Evolutionary conservation across 1,140 invertebrate species (phyloP).

Genomic region (Ceratina calcarata): DNA sequence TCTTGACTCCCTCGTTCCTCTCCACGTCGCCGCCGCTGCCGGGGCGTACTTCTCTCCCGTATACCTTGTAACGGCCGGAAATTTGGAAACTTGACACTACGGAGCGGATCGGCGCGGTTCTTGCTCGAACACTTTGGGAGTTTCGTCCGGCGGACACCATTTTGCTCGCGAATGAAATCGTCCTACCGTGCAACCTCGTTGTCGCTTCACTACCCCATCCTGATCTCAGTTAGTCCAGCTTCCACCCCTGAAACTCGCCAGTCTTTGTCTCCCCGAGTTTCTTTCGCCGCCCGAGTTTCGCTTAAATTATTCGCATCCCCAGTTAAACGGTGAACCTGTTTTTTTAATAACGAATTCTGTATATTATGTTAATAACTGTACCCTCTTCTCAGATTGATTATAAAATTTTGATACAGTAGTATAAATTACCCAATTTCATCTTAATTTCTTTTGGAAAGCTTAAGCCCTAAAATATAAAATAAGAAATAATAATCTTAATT

Average conservation of each 20-base stretch:
- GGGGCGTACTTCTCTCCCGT: conserved; percentile 14
- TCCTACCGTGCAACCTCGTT: conserved; percentile 44
- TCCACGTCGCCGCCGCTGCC: neutral
- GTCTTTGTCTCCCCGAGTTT: conserved; percentile 8
- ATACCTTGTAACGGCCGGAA: conserved; percentile 60
- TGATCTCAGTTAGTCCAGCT: neutral
- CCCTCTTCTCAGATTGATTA: too few species aligned
- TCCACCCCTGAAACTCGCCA: neutral
- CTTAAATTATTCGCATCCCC: conserved; percentile 7
- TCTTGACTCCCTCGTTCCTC: conserved; percentile 38
- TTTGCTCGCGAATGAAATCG: conserved; percentile 51
- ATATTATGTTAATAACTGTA: too few species aligned
- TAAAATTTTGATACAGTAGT: too few species aligned
- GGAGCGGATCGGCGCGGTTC: conserved; percentile 49
- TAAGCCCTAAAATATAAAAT: too few species aligned
- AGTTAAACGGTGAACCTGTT: neutral
- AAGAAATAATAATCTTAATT: too few species aligned
- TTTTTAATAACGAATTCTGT: too few species aligned
- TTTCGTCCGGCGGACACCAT: conserved; percentile 53
- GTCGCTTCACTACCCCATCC: conserved; percentile 26
- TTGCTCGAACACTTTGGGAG: conserved; percentile 54
- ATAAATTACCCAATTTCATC: too few species aligned
- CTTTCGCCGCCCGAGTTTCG: neutral
- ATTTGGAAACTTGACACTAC: conserved; percentile 67
- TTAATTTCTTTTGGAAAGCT: too few species aligned